Evolutionary conservation across 2,797 vertebrate genomes (phyloP).

Genomic region (Choloepus didactylus): DNA sequence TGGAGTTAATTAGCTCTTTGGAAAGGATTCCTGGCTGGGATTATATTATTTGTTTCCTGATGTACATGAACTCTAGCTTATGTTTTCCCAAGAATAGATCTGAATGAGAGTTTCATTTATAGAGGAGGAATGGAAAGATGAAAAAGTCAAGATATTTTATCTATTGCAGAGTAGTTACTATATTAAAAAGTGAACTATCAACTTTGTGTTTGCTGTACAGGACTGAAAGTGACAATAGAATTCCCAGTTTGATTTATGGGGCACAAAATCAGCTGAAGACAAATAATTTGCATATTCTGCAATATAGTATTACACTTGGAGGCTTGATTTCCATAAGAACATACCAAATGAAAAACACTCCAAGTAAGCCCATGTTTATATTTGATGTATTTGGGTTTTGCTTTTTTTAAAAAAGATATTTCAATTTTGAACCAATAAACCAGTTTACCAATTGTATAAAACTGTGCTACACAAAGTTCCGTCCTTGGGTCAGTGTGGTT

Average conservation of each 20-base stretch:
- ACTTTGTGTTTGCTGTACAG: neutral
- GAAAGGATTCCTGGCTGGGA: constrained; percentile 39
- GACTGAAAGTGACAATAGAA: neutral
- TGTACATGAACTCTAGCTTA: constrained; percentile 19
- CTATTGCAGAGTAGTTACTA: neutral
- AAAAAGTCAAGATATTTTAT: constrained; percentile 52
- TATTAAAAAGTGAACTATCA: neutral
- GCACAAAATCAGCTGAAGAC: neutral
- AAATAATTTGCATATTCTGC: neutral
- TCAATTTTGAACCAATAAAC: constrained; percentile 18
- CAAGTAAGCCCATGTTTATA: neutral
- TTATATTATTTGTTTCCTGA: constrained; percentile 62
- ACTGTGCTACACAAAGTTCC: neutral
- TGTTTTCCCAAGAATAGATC: neutral
- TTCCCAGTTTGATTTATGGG: neutral
- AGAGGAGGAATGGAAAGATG: neutral
- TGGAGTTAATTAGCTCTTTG: constrained; percentile 67
- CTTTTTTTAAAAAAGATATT: neutral
- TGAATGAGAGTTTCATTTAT: constrained; percentile 39
- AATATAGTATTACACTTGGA: neutral
- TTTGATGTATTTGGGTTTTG: neutral
- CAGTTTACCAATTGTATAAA: neutral
- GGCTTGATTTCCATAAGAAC: neutral
- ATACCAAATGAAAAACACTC: neutral
- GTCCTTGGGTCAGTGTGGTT: neutral